Conservation (phyloP, 1,140 invertebrate species). For the Dufourea novaeangliae region DNA sequence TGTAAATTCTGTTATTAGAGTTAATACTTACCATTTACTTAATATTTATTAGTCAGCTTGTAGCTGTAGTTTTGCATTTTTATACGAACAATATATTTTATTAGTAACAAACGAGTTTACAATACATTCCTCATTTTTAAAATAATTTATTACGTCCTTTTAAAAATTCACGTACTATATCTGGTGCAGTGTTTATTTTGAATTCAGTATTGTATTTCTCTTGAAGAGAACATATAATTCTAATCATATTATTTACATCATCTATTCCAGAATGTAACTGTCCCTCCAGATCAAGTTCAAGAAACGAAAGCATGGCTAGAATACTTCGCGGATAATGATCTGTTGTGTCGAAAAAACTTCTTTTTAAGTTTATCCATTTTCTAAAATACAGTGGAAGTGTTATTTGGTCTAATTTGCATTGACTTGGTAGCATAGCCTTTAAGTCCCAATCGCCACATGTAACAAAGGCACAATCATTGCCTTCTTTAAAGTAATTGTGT, state of each 20-base stretch:
- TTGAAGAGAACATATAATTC: conserved; percentile 67
- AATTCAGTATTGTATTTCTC: conserved; percentile 62
- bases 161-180: background rate
- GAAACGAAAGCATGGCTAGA: conserved; percentile 69
- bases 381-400: conserved; percentile 80
- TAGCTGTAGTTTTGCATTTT: conserved; percentile 31
- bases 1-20: conserved; percentile 31
- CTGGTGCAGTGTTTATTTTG: conserved; percentile 62
- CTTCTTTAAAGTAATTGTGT: conserved; percentile 67
- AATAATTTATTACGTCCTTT: background rate
- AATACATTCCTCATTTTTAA: background rate
- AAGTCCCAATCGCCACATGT: conserved; percentile 87
- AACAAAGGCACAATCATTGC: conserved; percentile 80
- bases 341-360: conserved; percentile 68
- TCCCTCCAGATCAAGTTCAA: conserved; percentile 69
- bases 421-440: conserved; percentile 83
- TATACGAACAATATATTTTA: conserved; percentile 47
- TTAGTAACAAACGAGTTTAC: conserved; percentile 47
- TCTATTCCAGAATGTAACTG: conserved; percentile 76
- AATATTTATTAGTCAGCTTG: conserved; percentile 47
- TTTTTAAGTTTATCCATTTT: conserved; percentile 85
- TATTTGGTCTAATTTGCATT: conserved; percentile 81
- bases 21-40: conserved; percentile 18
- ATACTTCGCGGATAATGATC: conserved; percentile 73
- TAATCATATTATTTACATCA: conserved; percentile 75